Percentiles rank a stretch among this genome's conserved stretches.
Evolutionary conservation across 2,888 invertebrate species (phyloP).

Genomic region (Folsomia manolachei): DNA sequence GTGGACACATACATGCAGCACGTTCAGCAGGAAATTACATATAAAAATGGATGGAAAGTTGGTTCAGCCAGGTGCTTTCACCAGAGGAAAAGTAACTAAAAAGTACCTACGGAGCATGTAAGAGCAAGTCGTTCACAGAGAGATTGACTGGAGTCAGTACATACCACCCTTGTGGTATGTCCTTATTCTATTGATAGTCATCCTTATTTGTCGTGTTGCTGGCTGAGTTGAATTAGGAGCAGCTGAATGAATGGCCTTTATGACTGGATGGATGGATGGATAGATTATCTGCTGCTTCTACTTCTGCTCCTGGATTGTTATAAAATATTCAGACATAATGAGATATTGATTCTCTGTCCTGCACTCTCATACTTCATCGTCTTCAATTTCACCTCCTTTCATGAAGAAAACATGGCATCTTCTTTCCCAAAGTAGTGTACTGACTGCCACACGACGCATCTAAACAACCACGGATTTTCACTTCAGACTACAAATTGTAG

Average conservation of each 20-base stretch:
- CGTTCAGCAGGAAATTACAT: background rate
- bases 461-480: no score
- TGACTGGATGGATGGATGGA: background rate
- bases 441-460: no score
- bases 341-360: conserved; percentile 49
- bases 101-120: no score
- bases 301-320: conserved; percentile 36
- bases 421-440: no score
- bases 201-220: background rate
- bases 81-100: background rate
- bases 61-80: background rate
- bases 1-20: background rate
- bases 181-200: background rate
- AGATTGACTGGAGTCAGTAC: background rate
- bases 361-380: conserved; percentile 14
- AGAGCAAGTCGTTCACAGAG: no score
- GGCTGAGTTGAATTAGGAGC: background rate
- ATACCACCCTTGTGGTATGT: background rate
- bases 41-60: no score
- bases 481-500: no score
- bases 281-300: conserved; percentile 12
- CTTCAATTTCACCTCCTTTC: conserved; percentile 11
- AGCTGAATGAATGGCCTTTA: conserved; percentile 14
- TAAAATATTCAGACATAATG: conserved; percentile 51
- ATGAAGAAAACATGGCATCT: background rate